Percentiles rank a stretch among this genome's conserved stretches.
phyloP scores from a whole-genome alignment of 2,113 vertebrate genomes.

The Leptodactylus fuscus region DNA sequence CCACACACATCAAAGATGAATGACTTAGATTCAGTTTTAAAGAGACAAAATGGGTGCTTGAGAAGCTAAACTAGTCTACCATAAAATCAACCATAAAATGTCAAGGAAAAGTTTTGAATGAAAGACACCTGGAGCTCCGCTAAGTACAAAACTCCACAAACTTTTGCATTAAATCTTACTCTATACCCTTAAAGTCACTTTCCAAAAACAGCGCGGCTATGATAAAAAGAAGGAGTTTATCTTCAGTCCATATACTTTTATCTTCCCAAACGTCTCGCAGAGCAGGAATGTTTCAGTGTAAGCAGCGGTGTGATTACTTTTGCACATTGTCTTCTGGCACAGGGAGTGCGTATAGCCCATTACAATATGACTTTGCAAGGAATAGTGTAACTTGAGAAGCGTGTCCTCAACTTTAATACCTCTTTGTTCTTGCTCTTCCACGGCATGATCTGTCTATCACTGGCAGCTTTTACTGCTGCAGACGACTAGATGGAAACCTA shows the following conservation, averaged over 20 bases:
- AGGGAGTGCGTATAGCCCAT: background rate
- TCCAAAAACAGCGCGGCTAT: background rate
- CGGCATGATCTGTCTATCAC: background rate
- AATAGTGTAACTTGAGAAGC: constrained; percentile 36
- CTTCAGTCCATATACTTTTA: constrained; percentile 45
- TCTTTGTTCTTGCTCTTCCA: constrained; percentile 41
- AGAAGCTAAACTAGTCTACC: constrained; percentile 42
- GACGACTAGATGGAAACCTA: background rate
- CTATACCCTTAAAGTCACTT: constrained; percentile 16
- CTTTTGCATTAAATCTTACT: constrained; percentile 16
- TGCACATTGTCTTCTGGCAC: constrained; percentile 47
- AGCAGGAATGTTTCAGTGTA: constrained; percentile 29
- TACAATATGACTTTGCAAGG: constrained; percentile 31
- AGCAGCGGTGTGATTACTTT: constrained; percentile 31
- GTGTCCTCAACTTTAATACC: constrained; percentile 40
- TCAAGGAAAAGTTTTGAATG: constrained; percentile 45
- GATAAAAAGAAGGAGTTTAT: constrained; percentile 28
- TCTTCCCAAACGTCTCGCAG: constrained; percentile 13
- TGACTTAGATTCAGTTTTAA: constrained; percentile 45
- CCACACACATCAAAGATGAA: constrained; percentile 54
- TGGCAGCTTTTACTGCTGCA: constrained; percentile 30
- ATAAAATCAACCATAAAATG: constrained; percentile 53
- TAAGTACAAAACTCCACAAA: constrained; percentile 13
- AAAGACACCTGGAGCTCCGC: constrained; percentile 44
- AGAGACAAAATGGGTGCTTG: constrained; percentile 48